phyloP scores from a whole-genome alignment of 2,797 vertebrate genomes.

The Enteromius thamalakanensis region DNA sequence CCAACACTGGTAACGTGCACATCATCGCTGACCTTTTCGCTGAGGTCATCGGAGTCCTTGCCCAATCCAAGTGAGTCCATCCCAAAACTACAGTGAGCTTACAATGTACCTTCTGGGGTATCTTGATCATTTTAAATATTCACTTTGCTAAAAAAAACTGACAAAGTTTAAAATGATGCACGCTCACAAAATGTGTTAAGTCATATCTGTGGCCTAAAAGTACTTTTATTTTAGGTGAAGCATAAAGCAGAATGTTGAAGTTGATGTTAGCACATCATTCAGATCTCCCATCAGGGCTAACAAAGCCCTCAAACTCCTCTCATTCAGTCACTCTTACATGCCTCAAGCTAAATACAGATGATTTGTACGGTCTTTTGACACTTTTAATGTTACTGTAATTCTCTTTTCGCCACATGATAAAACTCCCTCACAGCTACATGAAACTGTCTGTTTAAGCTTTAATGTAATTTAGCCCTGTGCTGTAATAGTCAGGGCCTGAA shows the following conservation, averaged over 20 bases:
- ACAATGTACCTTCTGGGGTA: background rate
- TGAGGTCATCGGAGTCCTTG: constrained; percentile 97
- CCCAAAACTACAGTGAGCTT: background rate
- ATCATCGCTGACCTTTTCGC: constrained; percentile 98
- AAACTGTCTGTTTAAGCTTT: constrained; percentile 42
- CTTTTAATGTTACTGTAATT: constrained; percentile 52
- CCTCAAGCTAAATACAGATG: constrained; percentile 2
- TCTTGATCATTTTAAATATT: constrained; percentile 5
- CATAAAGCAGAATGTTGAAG: background rate
- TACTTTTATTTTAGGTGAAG: background rate
- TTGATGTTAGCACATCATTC: constrained; percentile 1
- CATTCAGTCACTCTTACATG: background rate
- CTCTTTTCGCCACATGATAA: constrained; percentile 30
- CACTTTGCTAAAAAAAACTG: background rate
- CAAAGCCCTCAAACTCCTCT: constrained; percentile 14
- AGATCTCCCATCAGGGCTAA: constrained; percentile 9
- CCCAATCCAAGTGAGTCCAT: constrained; percentile 91
- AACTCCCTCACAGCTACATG: constrained; percentile 37
- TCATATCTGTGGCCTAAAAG: background rate
- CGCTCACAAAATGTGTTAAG: background rate
- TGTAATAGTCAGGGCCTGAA: constrained; percentile 42
- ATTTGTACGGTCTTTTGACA: constrained; percentile 39
- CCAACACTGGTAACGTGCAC: constrained; percentile 99
- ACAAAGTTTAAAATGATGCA: background rate
- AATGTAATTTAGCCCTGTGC: constrained; percentile 42